phyloP scores from a whole-genome alignment of 2,888 invertebrate genomes.

The Perdita meconis region DNA sequence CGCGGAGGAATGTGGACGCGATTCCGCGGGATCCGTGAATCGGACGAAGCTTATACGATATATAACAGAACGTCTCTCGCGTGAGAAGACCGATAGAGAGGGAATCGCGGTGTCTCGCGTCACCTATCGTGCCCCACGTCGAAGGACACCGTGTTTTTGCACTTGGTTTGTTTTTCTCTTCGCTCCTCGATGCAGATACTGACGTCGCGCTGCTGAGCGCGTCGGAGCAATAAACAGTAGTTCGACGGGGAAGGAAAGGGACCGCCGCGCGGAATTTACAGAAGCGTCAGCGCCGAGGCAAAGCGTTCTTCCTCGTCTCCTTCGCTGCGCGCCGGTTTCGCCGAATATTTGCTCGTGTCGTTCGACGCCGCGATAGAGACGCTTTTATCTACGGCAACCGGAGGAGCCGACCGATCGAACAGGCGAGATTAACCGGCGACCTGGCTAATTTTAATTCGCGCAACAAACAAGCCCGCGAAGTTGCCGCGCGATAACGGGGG shows the following conservation, averaged over 20 bases:
- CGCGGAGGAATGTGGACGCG: too few relatives aligned
- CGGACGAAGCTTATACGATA: too few relatives aligned
- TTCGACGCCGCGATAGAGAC: conserved; percentile 41
- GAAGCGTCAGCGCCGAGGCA: not conserved
- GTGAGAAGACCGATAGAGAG: not conserved
- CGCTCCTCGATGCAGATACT: not conserved
- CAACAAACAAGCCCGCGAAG: conserved; percentile 64
- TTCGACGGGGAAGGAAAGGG: not conserved
- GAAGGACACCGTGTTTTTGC: conserved; percentile 19
- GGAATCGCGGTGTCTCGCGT: conserved; percentile 11
- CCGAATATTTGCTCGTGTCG: conserved; percentile 38
- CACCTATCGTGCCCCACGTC: conserved; percentile 14
- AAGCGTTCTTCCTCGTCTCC: not conserved
- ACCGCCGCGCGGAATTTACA: not conserved
- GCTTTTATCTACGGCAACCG: conserved; percentile 46
- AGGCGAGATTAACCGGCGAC: conserved; percentile 62
- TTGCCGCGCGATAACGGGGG: conserved; percentile 59
- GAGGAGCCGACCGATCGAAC: conserved; percentile 48
- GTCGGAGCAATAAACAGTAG: not conserved
- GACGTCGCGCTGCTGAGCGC: not conserved
- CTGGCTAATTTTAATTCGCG: conserved; percentile 70
- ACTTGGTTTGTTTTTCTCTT: not conserved
- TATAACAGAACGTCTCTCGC: not conserved
- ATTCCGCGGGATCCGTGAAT: too few relatives aligned
- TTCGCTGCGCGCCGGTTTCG: conserved; percentile 20